Evolutionary conservation across 2,888 invertebrate genomes (phyloP), one percentile per base, ranked within the genome.

Genomic region (Opisthograptis luteolata): DNA sequence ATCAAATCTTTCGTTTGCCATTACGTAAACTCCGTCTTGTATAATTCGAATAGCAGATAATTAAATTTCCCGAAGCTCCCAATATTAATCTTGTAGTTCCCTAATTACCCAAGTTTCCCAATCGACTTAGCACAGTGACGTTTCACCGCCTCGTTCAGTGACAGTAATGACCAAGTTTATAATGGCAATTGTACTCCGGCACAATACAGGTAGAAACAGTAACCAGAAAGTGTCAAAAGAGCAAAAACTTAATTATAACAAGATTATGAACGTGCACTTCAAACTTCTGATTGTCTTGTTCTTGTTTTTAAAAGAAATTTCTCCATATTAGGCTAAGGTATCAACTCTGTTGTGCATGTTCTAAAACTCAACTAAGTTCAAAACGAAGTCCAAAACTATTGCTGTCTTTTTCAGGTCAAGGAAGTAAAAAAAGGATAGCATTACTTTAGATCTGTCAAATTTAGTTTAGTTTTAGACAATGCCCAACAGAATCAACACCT

Each of bases 141-240:
- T 48, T 19, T 36, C 39, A 19, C 20, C 47, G 34, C 47, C 14
- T 25, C 22, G 14, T 30, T 45, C 27, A 12, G 13, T 34, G 40
- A 35, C 31, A 30, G 24, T 44, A 44, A 50, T 50, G 27, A 34
- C n/a, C 43, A 28, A 43, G 43, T 43, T 49, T 28, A 5, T 48
- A 41, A 40, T 39, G 6, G 28, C 12, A 35, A 32, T 41, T 41
- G 35, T 41, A 22, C 7, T 28, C 15, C 1, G 24, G 8, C 10
- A 19, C 36, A 13, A 17, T 28, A 31, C 12, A 40, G 24, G 2
- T 10, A 13, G 1, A 10, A 19, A 14, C 31, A 27, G 27, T 25
- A 39, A n/a, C 7, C 2, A n/a, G 4, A 31, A n/a, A 5, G 8
- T 13, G 10, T 10, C 7, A 20, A 3, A 3, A 20, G 7, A 20